These are phyloP conservation scores for Halcyon malimbica DNA, from an alignment of 2,113 vertebrate genomes.

Conservation along the genomic window DNA sequence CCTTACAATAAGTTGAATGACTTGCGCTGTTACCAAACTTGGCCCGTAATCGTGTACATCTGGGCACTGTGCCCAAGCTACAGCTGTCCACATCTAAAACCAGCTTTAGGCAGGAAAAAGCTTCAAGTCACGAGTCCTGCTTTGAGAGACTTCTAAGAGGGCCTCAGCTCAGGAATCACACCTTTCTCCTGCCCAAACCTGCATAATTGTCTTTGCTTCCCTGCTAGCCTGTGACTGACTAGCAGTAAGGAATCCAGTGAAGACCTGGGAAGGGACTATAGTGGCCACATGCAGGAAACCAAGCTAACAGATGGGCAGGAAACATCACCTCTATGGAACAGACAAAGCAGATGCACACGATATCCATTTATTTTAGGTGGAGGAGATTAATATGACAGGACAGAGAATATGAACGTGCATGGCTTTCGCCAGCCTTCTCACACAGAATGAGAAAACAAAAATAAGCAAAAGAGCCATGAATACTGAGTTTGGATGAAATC, in stretches of 20 bases:
- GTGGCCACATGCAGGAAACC: background rate
- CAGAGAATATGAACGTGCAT: background rate
- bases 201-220: background rate
- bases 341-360: background rate
- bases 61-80: background rate
- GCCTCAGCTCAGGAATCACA: background rate
- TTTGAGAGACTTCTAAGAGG: background rate
- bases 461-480: background rate
- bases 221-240: background rate
- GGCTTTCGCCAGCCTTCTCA: background rate
- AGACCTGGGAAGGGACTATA: background rate
- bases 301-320: background rate
- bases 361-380: background rate
- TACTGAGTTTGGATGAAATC: background rate
- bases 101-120: background rate
- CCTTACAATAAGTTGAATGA: background rate
- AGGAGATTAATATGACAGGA: background rate
- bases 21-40: background rate
- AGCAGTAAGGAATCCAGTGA: background rate
- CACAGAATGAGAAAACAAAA: background rate
- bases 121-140: background rate
- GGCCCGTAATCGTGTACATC: background rate
- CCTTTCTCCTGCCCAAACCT: background rate
- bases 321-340: background rate
- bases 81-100: background rate